Percentiles rank a stretch among this genome's conserved stretches.
phyloP scores from a whole-genome alignment of 64 coral and sea anemone genomes.

The Pocillopora damicornis region DNA sequence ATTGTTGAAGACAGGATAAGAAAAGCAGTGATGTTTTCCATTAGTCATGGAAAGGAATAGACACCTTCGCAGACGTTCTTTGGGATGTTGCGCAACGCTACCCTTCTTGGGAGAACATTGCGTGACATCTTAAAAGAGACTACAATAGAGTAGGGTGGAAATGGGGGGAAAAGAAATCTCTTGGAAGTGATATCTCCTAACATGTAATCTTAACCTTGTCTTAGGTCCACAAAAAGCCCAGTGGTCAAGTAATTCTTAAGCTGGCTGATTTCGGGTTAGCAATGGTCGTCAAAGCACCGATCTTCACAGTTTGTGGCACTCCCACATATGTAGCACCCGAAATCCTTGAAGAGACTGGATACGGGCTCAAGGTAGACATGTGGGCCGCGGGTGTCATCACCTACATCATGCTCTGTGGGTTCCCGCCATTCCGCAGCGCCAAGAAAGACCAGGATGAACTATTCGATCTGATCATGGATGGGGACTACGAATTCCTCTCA shows the following conservation, averaged over 20 bases:
- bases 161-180: neutral
- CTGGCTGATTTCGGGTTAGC: conserved; percentile 96
- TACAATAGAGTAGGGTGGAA: too few relatives aligned
- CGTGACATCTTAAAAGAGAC: too few relatives aligned
- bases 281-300: conserved; percentile 77
- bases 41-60: too few relatives aligned
- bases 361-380: conserved; percentile 91
- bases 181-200: neutral
- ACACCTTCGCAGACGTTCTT: too few relatives aligned
- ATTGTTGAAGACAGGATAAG: too few relatives aligned
- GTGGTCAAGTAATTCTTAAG: conserved; percentile 71
- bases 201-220: neutral
- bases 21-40: too few relatives aligned
- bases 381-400: conserved; percentile 98
- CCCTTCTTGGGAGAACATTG: too few relatives aligned
- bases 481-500: conserved; percentile 55
- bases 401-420: conserved; percentile 99
- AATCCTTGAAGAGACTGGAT: conserved; percentile 93
- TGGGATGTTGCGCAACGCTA: too few relatives aligned
- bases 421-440: conserved; percentile 96
- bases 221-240: conserved; percentile 74
- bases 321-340: conserved; percentile 97
- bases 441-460: conserved; percentile 95
- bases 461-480: conserved; percentile 67
- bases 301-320: conserved; percentile 95